Evolutionary conservation across 1,140 invertebrate species (phyloP).

Genomic region (Heliconius congener): DNA sequence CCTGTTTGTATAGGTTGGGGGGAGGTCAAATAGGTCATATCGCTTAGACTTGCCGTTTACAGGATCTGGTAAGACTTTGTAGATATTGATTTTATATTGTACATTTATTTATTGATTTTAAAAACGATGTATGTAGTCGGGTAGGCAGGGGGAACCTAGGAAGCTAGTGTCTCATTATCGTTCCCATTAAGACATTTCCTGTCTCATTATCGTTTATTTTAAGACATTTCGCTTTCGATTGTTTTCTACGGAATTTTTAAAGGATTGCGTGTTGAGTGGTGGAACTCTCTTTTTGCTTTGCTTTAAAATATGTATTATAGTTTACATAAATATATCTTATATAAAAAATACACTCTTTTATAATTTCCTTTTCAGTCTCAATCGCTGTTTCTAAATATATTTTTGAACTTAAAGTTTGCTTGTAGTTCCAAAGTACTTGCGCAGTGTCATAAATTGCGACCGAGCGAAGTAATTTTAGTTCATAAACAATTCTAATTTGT

Average conservation of each 20-base stretch:
- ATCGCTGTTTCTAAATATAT: neutral
- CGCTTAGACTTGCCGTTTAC: neutral
- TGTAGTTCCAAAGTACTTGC: conserved; percentile 21
- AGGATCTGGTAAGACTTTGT: neutral
- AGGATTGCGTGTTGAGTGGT: no score
- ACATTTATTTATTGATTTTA: neutral
- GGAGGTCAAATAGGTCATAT: conserved; percentile 20
- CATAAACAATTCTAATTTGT: conserved; percentile 50
- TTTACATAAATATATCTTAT: neutral
- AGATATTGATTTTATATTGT: neutral
- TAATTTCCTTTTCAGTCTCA: neutral
- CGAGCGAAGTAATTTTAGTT: conserved; percentile 29
- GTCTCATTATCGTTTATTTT: no score
- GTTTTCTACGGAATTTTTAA: no score
- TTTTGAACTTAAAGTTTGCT: neutral
- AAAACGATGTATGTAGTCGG: neutral
- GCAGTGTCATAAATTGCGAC: conserved; percentile 38
- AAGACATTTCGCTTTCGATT: no score
- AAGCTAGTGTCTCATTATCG: no score
- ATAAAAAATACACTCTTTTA: neutral
- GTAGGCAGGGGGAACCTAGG: no score
- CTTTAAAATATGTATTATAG: neutral
- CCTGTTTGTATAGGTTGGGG: conserved; percentile 16
- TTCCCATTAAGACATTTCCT: no score
- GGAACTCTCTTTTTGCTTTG: neutral